phyloP scores from a whole-genome alignment of 2,888 invertebrate species.

The Xestobium rufovillosum region DNA sequence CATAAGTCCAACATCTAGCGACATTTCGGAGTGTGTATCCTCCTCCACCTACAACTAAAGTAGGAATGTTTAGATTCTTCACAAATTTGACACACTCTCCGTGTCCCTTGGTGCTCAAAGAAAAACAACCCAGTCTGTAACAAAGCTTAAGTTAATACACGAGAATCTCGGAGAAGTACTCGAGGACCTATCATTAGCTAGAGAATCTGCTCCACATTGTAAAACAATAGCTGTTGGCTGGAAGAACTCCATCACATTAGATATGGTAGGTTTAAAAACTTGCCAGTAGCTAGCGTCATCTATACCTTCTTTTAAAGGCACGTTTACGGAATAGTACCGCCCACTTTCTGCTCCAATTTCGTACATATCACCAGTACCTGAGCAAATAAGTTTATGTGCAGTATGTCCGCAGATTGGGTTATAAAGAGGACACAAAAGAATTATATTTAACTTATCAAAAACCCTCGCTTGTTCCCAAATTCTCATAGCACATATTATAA shows the following conservation, averaged over 20 bases:
- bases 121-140: constrained; percentile 84
- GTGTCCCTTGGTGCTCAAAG: constrained; percentile 88
- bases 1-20: constrained; percentile 98
- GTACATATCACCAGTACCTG: constrained; percentile 91
- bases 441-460: too few species aligned
- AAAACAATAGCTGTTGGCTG: constrained; percentile 94
- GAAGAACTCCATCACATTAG: constrained; percentile 92
- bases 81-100: constrained; percentile 98
- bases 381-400: too few species aligned
- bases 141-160: constrained; percentile 7
- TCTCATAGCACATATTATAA: too few species aligned
- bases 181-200: constrained; percentile 80
- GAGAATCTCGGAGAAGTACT: not conserved
- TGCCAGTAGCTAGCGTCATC: constrained; percentile 89
- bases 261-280: constrained; percentile 89
- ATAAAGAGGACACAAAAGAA: too few species aligned
- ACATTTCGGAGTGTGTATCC: constrained; percentile 92
- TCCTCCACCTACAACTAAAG: constrained; percentile 58
- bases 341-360: constrained; percentile 96
- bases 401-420: too few species aligned
- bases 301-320: constrained; percentile 95
- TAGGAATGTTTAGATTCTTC: constrained; percentile 83
- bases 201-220: constrained; percentile 96
- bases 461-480: too few species aligned
- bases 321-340: constrained; percentile 95